Evolutionary conservation across 2,113 vertebrate genomes (phyloP).

Genomic region (Peucedramus taeniatus): DNA sequence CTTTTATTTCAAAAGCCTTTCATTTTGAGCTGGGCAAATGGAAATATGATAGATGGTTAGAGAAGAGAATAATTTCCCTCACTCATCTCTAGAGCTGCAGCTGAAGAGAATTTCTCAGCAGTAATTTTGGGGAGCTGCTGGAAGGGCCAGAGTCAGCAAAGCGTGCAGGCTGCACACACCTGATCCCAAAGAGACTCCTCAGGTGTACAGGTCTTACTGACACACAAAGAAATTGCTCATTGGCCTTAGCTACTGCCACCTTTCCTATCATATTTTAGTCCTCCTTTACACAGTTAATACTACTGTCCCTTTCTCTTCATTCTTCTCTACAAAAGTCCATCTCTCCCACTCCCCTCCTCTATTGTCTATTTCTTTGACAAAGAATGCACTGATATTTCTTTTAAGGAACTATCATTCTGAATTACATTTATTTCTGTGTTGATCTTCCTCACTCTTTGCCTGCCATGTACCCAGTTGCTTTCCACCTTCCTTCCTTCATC

Average conservation of each 20-base stretch:
- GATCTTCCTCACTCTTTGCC: not conserved
- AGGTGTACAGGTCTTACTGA: not conserved
- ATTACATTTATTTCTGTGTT: not conserved
- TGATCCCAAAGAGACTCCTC: not conserved
- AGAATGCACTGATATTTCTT: not conserved
- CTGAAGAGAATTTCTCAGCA: not conserved
- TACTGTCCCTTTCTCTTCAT: not conserved
- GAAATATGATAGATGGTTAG: not conserved
- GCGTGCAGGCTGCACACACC: fast-evolving
- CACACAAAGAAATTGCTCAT: not conserved
- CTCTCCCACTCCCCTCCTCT: not conserved
- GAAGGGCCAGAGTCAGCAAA: not conserved
- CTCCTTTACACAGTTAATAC: not conserved
- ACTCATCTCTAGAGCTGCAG: not conserved
- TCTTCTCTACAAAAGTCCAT: not conserved
- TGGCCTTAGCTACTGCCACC: not conserved
- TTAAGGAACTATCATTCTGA: not conserved
- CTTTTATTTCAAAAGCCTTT: conserved; percentile 35
- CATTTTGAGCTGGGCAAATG: not conserved
- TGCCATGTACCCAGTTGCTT: not conserved
- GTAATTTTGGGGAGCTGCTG: not conserved
- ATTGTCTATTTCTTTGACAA: not conserved
- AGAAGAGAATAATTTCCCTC: not conserved
- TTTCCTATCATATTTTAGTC: not conserved
- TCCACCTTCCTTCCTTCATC: not conserved